Percentiles rank a stretch among this genome's conserved stretches.
phyloP scores from a whole-genome alignment of 2,113 vertebrate genomes.

The Elachura formosa region DNA sequence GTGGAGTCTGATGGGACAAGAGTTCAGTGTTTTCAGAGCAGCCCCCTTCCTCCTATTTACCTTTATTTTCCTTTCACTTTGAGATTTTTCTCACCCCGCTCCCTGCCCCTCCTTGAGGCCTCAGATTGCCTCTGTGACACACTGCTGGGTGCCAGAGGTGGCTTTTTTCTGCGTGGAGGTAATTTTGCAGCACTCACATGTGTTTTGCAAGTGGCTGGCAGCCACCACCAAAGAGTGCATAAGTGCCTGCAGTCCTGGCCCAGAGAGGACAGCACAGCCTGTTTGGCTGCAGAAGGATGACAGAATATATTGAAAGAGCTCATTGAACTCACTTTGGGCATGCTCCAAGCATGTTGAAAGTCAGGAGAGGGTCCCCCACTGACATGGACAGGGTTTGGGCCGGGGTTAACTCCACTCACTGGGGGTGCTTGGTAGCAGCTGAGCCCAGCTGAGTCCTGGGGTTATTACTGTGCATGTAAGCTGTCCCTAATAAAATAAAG shows the following conservation, averaged over 20 bases:
- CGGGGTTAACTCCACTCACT: neutral
- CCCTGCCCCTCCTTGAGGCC: neutral
- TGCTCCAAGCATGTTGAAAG: neutral
- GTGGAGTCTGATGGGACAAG: fast-evolving
- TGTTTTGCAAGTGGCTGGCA: neutral
- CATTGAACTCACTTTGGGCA: neutral
- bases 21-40: neutral
- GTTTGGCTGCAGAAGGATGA: neutral
- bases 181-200: neutral
- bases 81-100: neutral
- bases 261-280: neutral
- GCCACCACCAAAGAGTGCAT: neutral
- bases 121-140: neutral
- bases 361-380: neutral
- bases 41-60: neutral
- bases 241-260: neutral
- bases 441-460: neutral
- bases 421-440: neutral
- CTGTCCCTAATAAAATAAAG: neutral
- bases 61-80: neutral
- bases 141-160: neutral
- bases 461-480: neutral
- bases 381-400: neutral
- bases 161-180: neutral
- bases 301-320: neutral